Base-by-base conservation (phyloP, 2,888 invertebrate genomes). In the Pristionchus mayeri region DNA sequence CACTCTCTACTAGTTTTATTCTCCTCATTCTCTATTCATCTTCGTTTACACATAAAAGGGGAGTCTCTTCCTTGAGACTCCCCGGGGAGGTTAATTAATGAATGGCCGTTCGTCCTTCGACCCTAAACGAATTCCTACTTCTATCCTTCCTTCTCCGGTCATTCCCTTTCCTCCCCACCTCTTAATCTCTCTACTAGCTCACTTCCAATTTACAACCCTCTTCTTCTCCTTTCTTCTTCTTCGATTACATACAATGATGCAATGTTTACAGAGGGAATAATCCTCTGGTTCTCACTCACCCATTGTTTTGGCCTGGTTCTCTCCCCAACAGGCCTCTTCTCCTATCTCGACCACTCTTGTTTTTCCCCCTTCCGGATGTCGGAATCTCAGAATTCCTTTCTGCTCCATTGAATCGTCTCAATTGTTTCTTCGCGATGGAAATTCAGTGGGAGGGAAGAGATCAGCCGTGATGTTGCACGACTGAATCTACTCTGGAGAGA, bases 331-430 rank as follows among this genome's bases (percentile, higher is more conserved):
- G 34, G 37, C 67, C 34, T 37, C 34, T 21, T 24, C 34, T 63
- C 63, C 18, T 67, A 27, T 37, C 37, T 21, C 21, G 34, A n/a
- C n/a, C 37, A 6, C 11, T 21, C 27, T 27, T 67, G 67, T 67
- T 67, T 67, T 67, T 67, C 27, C n/a, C 37, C 37, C 18, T 21
- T 37, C 67, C 34, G 67, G 67, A 67, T 37, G 67, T 67, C 37
- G 37, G 34, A 67, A 67, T 67, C 37, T 37, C 37, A 60, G 27
- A 30, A 34, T 67, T 27, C 63, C n/a, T 37, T 67, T 67, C 37
- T 37, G 67, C 67, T 37, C 67, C 67, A 67, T 67, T 67, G 37
- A 67, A 67, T 67, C 37, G 37, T 37, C 37, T 37, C 67, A 67
- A 67, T 67, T 67, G 67, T 67, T 67, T 67, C 37, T 37, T 21